Base-by-base conservation (phyloP, 2,888 invertebrate genomes). In the Temnothorax rugatulus region DNA sequence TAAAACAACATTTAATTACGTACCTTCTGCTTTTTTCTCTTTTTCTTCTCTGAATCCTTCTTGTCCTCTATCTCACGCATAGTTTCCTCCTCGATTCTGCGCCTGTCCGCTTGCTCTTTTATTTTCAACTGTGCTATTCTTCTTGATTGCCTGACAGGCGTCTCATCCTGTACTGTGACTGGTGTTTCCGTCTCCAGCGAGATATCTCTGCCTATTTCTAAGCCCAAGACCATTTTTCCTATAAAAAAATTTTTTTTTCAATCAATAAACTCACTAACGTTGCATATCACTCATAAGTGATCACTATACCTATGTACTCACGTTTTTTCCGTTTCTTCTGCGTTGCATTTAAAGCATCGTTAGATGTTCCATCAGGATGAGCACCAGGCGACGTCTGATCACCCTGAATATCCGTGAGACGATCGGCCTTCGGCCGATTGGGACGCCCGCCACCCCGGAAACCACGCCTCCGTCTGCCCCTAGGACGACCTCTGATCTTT, bases 121-220 rank as follows among this genome's bases (percentile, higher is more conserved):
- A 98, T 98, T 94, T 98, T 98, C 92, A 98, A 96, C 94, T 98
- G 98, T 0, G 98, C 98, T 90, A 99, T 98, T 84, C 99, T 96
- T 0, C 98, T 96, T 2, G 98, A 98, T 92, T 98, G 97, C 9
- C 98, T 95, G 5, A 98, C 97, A 0, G 96, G 96, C 21, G 96
- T 94, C 29, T 95, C 95, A 1, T 95, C 95, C 1, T 95, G 89
- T 57, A 0, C 41, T 0, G 76, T 54, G 29, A 57, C 21, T 47
- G 86, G 85, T 13, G 87, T 21, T 29, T 88, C 75, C 25, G 82
- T n/a, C 50, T 88, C 90, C 4, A 87, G 84, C 52, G 79, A 87
- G 25, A 90, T 86, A 71, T 95, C 95, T 54, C 94, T 94, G 50
- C 95, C 95, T 50, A 96, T 95, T 87, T 96, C 96, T 82, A 96